A percentile compares a stretch with the other conserved stretches of the same genome.
Conservation (phyloP, 2,113 vertebrate genomes). For the Etheostoma cragini region DNA sequence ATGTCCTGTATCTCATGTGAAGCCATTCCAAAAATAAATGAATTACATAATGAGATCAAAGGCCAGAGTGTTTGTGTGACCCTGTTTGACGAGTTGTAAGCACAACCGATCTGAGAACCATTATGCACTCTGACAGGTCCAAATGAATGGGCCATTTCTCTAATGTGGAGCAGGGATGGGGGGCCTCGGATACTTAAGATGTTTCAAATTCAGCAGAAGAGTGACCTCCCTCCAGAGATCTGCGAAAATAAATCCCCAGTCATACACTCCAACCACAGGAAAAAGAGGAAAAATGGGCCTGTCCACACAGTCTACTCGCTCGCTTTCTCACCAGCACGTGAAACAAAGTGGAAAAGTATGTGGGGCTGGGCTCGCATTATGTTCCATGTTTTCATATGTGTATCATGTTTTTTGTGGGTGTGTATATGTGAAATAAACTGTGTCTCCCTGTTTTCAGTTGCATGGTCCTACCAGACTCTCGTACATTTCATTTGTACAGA, state of each 20-base stretch:
- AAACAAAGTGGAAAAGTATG: slow-evolving; percentile 72
- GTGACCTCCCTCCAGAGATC: slow-evolving; percentile 74
- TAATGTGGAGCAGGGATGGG: slow-evolving; percentile 81
- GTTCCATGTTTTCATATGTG: slow-evolving; percentile 45
- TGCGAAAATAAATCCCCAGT: slow-evolving; percentile 80
- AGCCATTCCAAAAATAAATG: too few relatives aligned
- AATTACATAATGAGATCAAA: slow-evolving; percentile 82
- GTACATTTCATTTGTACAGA: too few relatives aligned
- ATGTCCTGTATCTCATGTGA: slow-evolving; percentile 13
- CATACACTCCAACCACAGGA: slow-evolving; percentile 70
- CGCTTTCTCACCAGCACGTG: slow-evolving; percentile 64
- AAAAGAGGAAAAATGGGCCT: slow-evolving; percentile 69
- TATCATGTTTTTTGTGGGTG: slow-evolving; percentile 11
- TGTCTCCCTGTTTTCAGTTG: not conserved
- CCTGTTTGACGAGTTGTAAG: slow-evolving; percentile 68
- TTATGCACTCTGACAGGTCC: slow-evolving; percentile 75
- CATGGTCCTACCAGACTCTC: too few relatives aligned
- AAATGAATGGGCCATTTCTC: slow-evolving; percentile 79
- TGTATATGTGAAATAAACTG: not conserved
- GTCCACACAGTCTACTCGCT: slow-evolving; percentile 44
- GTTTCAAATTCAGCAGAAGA: slow-evolving; percentile 80
- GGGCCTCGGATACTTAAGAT: slow-evolving; percentile 80
- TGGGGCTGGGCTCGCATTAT: slow-evolving; percentile 27
- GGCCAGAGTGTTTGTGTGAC: slow-evolving; percentile 67
- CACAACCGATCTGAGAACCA: slow-evolving; percentile 69